Conservation (phyloP, 2,113 vertebrate species). For the Antennarius striatus region DNA sequence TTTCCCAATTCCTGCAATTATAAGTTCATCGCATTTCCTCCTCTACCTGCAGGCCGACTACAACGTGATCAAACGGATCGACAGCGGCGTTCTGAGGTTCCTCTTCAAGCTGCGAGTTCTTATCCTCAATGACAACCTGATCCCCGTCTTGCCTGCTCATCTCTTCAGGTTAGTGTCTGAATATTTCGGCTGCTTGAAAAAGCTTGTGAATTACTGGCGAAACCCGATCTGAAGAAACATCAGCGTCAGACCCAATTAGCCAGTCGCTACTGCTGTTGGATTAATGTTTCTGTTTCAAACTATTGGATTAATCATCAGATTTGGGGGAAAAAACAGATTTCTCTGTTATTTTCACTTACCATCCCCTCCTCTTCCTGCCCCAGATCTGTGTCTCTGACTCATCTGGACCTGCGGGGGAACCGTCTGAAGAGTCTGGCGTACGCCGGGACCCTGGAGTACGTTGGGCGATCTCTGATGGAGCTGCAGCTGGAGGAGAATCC, state of each 20-base stretch:
- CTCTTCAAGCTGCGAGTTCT: slow-evolving; percentile 95
- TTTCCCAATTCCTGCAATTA: slow-evolving; percentile 40
- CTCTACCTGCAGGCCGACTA: slow-evolving; percentile 93
- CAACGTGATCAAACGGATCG: slow-evolving; percentile 96
- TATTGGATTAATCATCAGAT: slow-evolving; percentile 38
- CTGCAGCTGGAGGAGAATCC: slow-evolving; percentile 98
- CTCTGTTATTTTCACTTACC: slow-evolving; percentile 32
- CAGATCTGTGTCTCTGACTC: slow-evolving; percentile 95
- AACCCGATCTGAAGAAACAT: slow-evolving; percentile 38
- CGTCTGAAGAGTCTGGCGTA: slow-evolving; percentile 94
- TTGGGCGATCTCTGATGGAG: slow-evolving; percentile 96
- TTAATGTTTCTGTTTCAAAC: slow-evolving; percentile 31
- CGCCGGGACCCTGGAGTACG: slow-evolving; percentile 93
- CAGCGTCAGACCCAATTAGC: slow-evolving; percentile 40
- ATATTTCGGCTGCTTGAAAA: slow-evolving; percentile 32
- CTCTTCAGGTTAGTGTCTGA: slow-evolving; percentile 82
- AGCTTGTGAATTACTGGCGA: slow-evolving; percentile 44
- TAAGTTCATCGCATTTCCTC: slow-evolving; percentile 29
- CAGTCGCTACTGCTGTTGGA: slow-evolving; percentile 25
- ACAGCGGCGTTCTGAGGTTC: slow-evolving; percentile 95
- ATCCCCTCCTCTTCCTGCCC: slow-evolving; percentile 18
- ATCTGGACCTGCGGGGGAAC: slow-evolving; percentile 97
- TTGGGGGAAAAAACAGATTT: slow-evolving; percentile 30
- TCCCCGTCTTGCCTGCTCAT: slow-evolving; percentile 92
- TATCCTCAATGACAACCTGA: slow-evolving; percentile 98